Percentiles rank a stretch among this genome's conserved stretches.
Conservation (phyloP, 1,140 invertebrate species). For the Bombus confusus region DNA sequence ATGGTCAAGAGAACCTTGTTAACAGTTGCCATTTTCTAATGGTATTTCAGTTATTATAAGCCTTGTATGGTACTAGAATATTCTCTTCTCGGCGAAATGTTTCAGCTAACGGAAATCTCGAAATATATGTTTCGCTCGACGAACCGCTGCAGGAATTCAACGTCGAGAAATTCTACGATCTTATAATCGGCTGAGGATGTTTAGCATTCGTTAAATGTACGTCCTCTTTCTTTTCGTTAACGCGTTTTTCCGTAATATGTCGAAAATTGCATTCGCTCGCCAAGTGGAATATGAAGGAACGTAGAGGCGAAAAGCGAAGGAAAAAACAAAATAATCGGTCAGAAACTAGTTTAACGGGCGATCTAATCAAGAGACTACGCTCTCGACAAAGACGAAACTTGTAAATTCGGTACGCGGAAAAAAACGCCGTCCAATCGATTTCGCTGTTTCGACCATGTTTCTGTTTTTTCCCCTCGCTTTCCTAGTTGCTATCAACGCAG, state of each 20-base stretch:
- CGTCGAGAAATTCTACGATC: too few species aligned
- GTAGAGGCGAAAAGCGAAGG: neutral
- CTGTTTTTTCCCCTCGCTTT: neutral
- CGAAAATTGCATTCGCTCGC: constrained; percentile 4
- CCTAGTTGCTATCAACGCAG: neutral
- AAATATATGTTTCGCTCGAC: neutral
- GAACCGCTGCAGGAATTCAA: too few species aligned
- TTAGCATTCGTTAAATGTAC: too few species aligned
- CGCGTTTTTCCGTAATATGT: neutral
- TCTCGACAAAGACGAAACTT: neutral
- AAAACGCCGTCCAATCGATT: neutral
- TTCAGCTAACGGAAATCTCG: neutral
- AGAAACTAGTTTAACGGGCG: constrained; percentile 3
- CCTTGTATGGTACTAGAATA: neutral
- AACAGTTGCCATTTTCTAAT: neutral
- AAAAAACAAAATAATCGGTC: neutral
- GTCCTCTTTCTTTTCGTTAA: too few species aligned
- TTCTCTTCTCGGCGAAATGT: neutral
- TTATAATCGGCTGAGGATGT: neutral
- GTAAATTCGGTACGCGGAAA: neutral
- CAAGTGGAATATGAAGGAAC: neutral
- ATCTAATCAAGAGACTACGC: neutral
- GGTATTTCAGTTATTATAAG: neutral
- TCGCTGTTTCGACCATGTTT: neutral
- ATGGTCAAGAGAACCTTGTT: neutral